Evolutionary conservation across 1,140 invertebrate species (phyloP).

Genomic region (Liolophura sinensis): DNA sequence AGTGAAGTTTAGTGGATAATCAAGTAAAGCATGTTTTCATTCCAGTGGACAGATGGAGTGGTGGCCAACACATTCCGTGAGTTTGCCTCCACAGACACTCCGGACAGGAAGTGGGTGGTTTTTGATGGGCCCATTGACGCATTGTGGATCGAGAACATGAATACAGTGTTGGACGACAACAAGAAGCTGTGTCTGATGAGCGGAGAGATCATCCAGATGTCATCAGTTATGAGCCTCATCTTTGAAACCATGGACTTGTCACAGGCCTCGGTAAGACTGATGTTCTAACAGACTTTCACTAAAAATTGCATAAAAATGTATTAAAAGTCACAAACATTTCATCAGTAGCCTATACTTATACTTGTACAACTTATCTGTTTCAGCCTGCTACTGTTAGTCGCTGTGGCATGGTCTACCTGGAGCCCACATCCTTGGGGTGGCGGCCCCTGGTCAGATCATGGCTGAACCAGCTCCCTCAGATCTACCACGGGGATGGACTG

Average conservation of each 20-base stretch:
- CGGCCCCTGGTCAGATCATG: constrained; percentile 55
- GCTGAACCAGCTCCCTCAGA: constrained; percentile 41
- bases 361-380: neutral
- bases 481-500: constrained; percentile 36
- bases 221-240: constrained; percentile 57
- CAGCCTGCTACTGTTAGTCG: constrained; percentile 60
- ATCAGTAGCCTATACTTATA: neutral
- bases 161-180: constrained; percentile 62
- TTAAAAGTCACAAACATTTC: neutral
- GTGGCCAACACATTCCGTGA: constrained; percentile 60
- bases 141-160: constrained; percentile 62
- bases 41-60: constrained; percentile 65
- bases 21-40: neutral
- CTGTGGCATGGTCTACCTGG: constrained; percentile 61
- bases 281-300: no score
- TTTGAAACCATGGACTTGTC: constrained; percentile 61
- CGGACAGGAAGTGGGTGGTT: constrained; percentile 60
- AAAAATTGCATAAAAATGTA: no score
- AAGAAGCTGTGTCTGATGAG: constrained; percentile 62
- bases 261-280: constrained; percentile 65
- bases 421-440: constrained; percentile 59
- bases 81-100: constrained; percentile 54
- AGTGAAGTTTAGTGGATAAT: neutral
- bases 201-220: constrained; percentile 62
- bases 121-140: constrained; percentile 62